Conservation (phyloP, 2,113 vertebrate species). For the Stictonetta naevosa region DNA sequence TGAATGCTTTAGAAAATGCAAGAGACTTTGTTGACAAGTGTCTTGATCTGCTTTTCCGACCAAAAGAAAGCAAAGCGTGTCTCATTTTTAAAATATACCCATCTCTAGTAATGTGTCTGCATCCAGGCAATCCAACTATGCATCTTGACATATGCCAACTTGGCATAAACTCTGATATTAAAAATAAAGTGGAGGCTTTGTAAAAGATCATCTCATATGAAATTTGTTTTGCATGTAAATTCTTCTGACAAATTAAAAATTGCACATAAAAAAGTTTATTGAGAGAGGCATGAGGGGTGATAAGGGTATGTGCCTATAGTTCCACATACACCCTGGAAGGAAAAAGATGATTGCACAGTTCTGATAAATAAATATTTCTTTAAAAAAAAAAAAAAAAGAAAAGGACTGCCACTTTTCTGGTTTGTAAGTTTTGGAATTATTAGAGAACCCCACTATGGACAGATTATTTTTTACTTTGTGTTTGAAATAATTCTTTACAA, state of each 20-base stretch:
- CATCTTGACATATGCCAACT: constrained; percentile 19
- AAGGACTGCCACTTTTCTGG: constrained; percentile 53
- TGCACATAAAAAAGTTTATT: constrained; percentile 75
- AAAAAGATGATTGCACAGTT: constrained; percentile 74
- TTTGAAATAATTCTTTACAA: constrained; percentile 45
- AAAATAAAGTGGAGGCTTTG: constrained; percentile 75
- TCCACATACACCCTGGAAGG: constrained; percentile 62
- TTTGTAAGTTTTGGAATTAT: constrained; percentile 37
- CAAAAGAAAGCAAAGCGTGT: constrained; percentile 50
- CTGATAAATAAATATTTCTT: constrained; percentile 71
- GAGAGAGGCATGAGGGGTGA: constrained; percentile 62
- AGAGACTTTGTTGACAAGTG: constrained; percentile 56
- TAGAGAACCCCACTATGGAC: not conserved
- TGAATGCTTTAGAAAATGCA: constrained; percentile 75
- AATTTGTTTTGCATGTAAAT: constrained; percentile 71
- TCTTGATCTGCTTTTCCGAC: constrained; percentile 59
- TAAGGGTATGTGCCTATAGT: constrained; percentile 33
- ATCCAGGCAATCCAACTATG: constrained; percentile 33
- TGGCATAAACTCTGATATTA: constrained; percentile 61
- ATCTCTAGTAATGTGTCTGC: constrained; percentile 52
- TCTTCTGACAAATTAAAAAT: constrained; percentile 75
- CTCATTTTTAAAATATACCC: constrained; percentile 71
- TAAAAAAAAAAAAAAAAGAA: not conserved
- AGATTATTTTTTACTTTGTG: constrained; percentile 29
- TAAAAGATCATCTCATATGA: constrained; percentile 66